Evolutionary conservation across 1,140 invertebrate genomes (phyloP).

Genomic region (Magallana ariakensis): DNA sequence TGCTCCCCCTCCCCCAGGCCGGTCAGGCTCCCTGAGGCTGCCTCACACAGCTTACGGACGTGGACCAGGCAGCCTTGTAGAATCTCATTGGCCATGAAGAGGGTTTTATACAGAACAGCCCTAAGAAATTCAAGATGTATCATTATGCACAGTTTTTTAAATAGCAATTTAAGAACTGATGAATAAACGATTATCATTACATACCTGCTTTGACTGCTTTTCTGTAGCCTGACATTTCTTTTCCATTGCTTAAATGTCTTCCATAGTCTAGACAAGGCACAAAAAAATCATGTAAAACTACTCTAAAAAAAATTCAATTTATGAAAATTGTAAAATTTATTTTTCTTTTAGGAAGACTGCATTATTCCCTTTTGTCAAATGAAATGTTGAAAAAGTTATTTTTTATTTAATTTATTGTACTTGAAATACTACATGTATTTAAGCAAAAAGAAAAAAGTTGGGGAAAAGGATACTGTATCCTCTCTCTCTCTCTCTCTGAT

Average conservation of each 20-base stretch:
- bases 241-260: slow-evolving; percentile 76
- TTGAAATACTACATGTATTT: too few relatives aligned
- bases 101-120: slow-evolving; percentile 66
- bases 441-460: too few relatives aligned
- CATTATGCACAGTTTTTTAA: too few relatives aligned
- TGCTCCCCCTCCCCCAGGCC: slow-evolving; percentile 69
- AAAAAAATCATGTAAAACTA: not conserved
- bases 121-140: slow-evolving; percentile 61
- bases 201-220: slow-evolving; percentile 73
- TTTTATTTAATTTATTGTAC: too few relatives aligned
- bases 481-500: not conserved
- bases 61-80: slow-evolving; percentile 78
- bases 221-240: slow-evolving; percentile 70
- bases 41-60: slow-evolving; percentile 75
- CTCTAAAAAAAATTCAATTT: too few relatives aligned
- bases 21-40: slow-evolving; percentile 71
- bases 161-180: too few relatives aligned
- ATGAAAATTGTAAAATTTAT: too few relatives aligned
- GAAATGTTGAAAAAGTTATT: too few relatives aligned
- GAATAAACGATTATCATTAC: too few relatives aligned
- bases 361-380: too few relatives aligned
- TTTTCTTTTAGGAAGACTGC: too few relatives aligned
- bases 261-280: slow-evolving; percentile 66
- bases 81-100: slow-evolving; percentile 78
- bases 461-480: too few relatives aligned